These are phyloP conservation scores for Pelobates fuscus DNA, from an alignment of 2,113 vertebrate genomes.

Conservation along the genomic window DNA sequence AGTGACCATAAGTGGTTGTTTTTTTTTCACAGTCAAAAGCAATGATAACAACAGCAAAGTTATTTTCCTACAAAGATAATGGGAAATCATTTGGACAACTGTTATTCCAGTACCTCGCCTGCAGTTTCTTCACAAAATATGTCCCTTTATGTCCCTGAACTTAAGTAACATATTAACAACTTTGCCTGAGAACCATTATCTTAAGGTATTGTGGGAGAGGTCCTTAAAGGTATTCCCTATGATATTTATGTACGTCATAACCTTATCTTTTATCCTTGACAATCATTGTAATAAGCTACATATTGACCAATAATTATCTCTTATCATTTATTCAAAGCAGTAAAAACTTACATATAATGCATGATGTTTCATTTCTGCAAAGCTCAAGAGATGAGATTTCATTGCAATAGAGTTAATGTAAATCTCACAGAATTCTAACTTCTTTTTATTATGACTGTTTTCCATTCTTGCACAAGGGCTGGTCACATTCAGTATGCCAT, in stretches of 20 bases:
- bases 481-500: no score
- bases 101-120: neutral
- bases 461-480: no score
- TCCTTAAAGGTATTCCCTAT: slow-evolving; percentile 44
- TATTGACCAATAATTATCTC: neutral
- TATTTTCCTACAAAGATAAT: no score
- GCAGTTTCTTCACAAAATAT: neutral
- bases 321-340: neutral
- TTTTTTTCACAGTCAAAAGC: no score
- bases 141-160: neutral
- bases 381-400: no score
- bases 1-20: no score
- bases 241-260: slow-evolving; percentile 28
- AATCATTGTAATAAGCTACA: neutral
- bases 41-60: no score
- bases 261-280: slow-evolving; percentile 15
- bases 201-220: slow-evolving; percentile 17
- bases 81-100: no score
- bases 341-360: neutral
- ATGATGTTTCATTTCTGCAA: neutral
- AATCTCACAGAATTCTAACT: no score
- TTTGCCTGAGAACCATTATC: slow-evolving; percentile 14
- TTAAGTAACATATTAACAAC: slow-evolving; percentile 9
- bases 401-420: no score
- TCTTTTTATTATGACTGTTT: no score